These are phyloP conservation scores for Dinothrombium tinctorium DNA, from an alignment of 1,140 invertebrate species.

Conservation along the genomic window DNA sequence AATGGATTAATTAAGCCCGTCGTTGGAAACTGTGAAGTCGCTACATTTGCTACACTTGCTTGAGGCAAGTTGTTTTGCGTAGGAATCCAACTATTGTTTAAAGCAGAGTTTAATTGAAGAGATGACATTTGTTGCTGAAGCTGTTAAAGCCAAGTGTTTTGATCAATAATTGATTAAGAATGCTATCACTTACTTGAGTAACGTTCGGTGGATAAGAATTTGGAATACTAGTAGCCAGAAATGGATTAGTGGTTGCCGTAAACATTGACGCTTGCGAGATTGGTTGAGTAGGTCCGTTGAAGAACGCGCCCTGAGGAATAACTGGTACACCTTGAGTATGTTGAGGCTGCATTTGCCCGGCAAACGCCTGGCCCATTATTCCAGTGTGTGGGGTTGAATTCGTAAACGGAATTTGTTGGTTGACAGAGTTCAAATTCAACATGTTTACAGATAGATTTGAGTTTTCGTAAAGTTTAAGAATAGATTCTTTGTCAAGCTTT, in stretches of 20 bases:
- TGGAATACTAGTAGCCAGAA: conserved; percentile 2
- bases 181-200: conserved; percentile 4
- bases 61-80: too few species aligned
- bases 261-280: not conserved
- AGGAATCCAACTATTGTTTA: too few species aligned
- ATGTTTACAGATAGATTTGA: not conserved
- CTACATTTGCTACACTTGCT: too few species aligned
- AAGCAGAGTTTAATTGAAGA: too few species aligned
- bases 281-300: not conserved
- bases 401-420: not conserved
- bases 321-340: not conserved
- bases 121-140: too few species aligned
- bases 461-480: conserved; percentile 50
- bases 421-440: not conserved
- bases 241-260: conserved; percentile 2
- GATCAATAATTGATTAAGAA: too few species aligned
- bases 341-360: not conserved
- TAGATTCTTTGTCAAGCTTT: conserved; percentile 75
- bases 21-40: too few species aligned
- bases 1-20: too few species aligned
- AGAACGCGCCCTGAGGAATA: not conserved
- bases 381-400: not conserved
- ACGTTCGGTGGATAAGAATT: not conserved
- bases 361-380: not conserved
- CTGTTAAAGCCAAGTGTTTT: too few species aligned